Evolutionary conservation across 2,888 invertebrate species (phyloP), one percentile per base, ranked within the genome.

Genomic region (Conchocele bisecta): DNA sequence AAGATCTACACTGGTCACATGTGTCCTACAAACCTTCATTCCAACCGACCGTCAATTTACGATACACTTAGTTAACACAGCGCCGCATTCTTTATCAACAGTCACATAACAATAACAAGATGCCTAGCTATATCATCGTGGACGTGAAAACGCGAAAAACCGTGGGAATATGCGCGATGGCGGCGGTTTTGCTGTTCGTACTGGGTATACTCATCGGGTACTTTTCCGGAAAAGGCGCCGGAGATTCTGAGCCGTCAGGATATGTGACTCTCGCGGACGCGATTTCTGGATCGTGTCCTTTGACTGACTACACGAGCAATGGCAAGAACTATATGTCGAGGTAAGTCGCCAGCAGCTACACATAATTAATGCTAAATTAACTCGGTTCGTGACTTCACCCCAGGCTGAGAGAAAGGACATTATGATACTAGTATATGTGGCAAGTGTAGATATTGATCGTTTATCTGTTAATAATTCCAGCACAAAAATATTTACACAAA

Each of bases 71-170:
- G n/a, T n/a, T n/a, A n/a, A n/a, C n/a, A n/a, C n/a, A n/a, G n/a
- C n/a, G n/a, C n/a, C n/a, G n/a, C n/a, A n/a, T n/a, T n/a, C n/a
- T 35, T 35, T 35, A 11, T n/a, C 15, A 35, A n/a, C 37, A 35
- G n/a, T 28, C n/a, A 11, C 33, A 33, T n/a, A 4, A 13, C 3
- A 17, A 11, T 15, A 54, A 4, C n/a, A 56, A 56, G 13, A 75
- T 75, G 75, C 65, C 76, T n/a, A 58, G 75, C 3, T 71, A 67
- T 39, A 70, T 75, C 24, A 54, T 75, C 20, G 64, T 71, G 20
- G 75, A 75, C 33, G 63, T 68, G 13, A 75, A 71, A 51, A 75
- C 71, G 33, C 67, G 63, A 37, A 75, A 75, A 59, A 75, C 48
- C 3, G 22, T 75, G 7, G 64, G 28, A 3, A 59, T 75, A 3